Evolutionary conservation across 2,797 vertebrate genomes (phyloP), one percentile per base, ranked within the genome.

Genomic region (Petrocephalus sullivani): DNA sequence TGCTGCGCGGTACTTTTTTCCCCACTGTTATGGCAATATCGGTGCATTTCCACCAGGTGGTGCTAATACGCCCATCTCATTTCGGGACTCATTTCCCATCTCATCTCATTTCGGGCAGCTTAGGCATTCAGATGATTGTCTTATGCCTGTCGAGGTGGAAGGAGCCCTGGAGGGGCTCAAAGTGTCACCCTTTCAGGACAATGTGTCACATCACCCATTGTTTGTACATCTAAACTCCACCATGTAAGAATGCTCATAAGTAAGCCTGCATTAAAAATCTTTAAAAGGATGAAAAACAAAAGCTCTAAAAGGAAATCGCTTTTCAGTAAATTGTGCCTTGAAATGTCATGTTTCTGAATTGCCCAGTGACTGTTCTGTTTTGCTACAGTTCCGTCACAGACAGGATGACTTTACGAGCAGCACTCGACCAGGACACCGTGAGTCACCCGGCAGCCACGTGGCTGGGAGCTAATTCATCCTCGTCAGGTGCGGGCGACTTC

Each of bases 31-130:
- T 37, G 16, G 51, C 53, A 85, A 57, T 56, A 21, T 85, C 16
- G 51, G n/a, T 53, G 56, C 16, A 85, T 57, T 37, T 54, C 83
- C 83, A 85, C 54, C 83, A 85, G 83, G 54, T 85, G 83, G 83
- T 57, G 83, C 21, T 57, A 57, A 53, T 56, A 57, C 37, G 58
- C 28, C 41, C 54, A 7, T 60, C 14, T 83, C 16, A 1, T 23
- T 64, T 53, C 37, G 23, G 28, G 16, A 28, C 28, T 28, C 28
- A 28, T 28, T 28, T 28, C 28, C 28, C 28, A 28, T 28, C 28
- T 28, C 54, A 7, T 60, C 14, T 83, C 16, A 1, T 23, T 64
- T 53, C 37, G 23, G 28, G 16, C 57, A 28, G 54, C 83, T 12
- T 10, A 84, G 28, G 41, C 49, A 83, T 51, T 33, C 12, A 46